Evolutionary conservation across 1,140 invertebrate genomes (phyloP).

Genomic region (Thaumatotibia leucotreta): DNA sequence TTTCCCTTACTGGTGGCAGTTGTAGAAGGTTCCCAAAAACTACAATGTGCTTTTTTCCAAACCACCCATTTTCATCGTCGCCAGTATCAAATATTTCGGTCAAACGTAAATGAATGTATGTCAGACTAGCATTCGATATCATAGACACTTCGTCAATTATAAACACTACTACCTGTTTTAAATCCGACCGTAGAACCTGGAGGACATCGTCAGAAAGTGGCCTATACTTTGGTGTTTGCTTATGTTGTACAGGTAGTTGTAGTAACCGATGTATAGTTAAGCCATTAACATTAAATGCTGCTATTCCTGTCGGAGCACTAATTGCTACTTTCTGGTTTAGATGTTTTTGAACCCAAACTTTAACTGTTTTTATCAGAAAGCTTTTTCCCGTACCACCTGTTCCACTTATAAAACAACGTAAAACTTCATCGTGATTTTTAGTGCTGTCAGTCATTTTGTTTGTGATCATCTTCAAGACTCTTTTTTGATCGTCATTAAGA

Average conservation of each 20-base stretch:
- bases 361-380: constrained; percentile 27
- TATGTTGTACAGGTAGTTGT: constrained; percentile 29
- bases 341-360: constrained; percentile 19
- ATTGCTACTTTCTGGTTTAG: constrained; percentile 26
- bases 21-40: constrained; percentile 29
- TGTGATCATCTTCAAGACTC: constrained; percentile 27
- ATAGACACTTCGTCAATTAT: constrained; percentile 35
- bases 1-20: constrained; percentile 30
- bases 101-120: constrained; percentile 25
- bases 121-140: constrained; percentile 33
- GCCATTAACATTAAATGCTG: constrained; percentile 30
- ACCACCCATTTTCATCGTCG: constrained; percentile 26
- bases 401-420: constrained; percentile 24
- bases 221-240: constrained; percentile 27
- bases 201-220: constrained; percentile 28
- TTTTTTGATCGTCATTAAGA: constrained; percentile 28
- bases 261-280: constrained; percentile 29
- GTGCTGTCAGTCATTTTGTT: constrained; percentile 14
- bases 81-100: constrained; percentile 24
- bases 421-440: not conserved
- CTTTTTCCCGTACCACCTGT: constrained; percentile 28
- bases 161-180: constrained; percentile 26
- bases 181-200: constrained; percentile 24
- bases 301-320: constrained; percentile 29
- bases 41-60: constrained; percentile 26